Base-by-base conservation (phyloP, 2,797 vertebrate species). In the Pseudomugil gertrudae region DNA sequence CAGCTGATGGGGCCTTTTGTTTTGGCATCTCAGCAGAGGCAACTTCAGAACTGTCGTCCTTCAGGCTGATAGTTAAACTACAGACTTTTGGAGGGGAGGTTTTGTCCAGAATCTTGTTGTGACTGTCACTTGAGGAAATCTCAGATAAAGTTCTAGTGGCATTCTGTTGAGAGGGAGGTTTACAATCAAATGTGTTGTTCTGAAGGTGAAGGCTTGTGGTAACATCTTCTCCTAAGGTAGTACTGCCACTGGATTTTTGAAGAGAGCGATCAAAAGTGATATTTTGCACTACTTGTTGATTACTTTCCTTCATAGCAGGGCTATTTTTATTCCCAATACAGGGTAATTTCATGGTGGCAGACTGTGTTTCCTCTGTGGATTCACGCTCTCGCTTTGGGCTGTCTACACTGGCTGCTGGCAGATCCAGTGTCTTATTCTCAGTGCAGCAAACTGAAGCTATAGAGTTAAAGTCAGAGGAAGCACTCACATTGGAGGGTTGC, bases 81-180 rank as follows among this genome's bases (percentile, higher is more conserved):
- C 40, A 35, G 9, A 26, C 29, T 45, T 76, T 43, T 1, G 64
- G 35, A 40, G 75, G 38, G 6, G 63, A 0, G 15, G 57, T 29
- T 24, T 57, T 65, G 0, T 76, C 72, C 0, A 68, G 10, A 13
- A 68, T 52, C 6, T 30, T 72, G 1, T 66, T 73, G 3, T 0
- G 57, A 45, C 14, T 19, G 17, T 72, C 24, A 15, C 40, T 65
- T 1, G 65, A 56, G 36, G 47, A 66, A 0, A 13, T 71, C 66
- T 87, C 84, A 27, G 82, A 78, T n/a, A 79, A 56, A 38, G 69
- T 79, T 27, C 79, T 63, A 0, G 82, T 84, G 30, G 47, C 50
- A 11, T 81, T 86, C 45, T 72, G 70, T 32, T 74, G 66, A 21
- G 43, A 38, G 2, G 43, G 4, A 15, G 52, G 35, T 55, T 74